phyloP scores from a whole-genome alignment of 2,113 vertebrate species.

The Phaethon lepturus region DNA sequence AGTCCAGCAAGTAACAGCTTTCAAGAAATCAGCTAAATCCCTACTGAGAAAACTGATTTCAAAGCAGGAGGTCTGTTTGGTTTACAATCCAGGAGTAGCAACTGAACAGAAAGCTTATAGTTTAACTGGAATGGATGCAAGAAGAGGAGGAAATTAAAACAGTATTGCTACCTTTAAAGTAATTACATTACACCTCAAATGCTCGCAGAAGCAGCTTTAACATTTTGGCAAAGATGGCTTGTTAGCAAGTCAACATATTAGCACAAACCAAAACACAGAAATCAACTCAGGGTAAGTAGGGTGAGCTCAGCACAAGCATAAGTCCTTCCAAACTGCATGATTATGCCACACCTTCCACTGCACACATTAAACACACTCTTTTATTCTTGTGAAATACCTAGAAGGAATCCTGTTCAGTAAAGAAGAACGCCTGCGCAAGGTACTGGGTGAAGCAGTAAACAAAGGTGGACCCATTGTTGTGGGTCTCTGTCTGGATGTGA shows the following conservation, averaged over 20 bases:
- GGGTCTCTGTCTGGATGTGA: conserved; percentile 75
- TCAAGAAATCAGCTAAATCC: background rate
- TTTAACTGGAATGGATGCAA: background rate
- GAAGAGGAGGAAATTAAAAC: background rate
- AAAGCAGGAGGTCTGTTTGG: background rate
- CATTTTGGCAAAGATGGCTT: background rate
- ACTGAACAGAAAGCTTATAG: background rate
- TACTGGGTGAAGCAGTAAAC: conserved; percentile 78
- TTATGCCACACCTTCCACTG: conserved; percentile 38
- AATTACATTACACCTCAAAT: background rate
- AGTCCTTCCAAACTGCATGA: background rate
- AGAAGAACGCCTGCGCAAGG: conserved; percentile 77
- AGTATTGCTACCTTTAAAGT: background rate
- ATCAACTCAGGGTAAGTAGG: background rate
- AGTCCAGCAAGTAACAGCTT: background rate
- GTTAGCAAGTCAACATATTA: conserved; percentile 53
- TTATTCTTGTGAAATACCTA: conserved; percentile 85
- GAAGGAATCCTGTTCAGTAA: conserved; percentile 84
- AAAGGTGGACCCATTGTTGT: conserved; percentile 68
- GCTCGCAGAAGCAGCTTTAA: background rate
- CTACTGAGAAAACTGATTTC: background rate
- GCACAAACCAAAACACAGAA: background rate
- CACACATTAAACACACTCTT: conserved; percentile 46
- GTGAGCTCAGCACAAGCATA: conserved; percentile 18
- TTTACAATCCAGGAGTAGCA: background rate